Conservation (phyloP, 1,140 invertebrate genomes). For the Yoshiicerus persimilis region DNA sequence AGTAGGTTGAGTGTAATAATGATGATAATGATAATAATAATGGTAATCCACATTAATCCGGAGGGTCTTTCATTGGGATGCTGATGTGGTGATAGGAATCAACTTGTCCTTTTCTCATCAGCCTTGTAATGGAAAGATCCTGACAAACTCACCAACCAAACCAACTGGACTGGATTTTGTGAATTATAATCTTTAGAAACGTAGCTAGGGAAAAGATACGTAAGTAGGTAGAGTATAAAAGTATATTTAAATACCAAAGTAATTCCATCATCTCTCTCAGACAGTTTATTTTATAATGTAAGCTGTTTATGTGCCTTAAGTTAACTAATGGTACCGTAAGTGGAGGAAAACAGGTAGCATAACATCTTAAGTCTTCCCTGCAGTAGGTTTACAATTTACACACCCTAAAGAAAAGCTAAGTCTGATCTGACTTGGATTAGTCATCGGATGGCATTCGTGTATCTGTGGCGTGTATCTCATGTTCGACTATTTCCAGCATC, state of each 20-base stretch:
- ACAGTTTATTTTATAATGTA: not conserved
- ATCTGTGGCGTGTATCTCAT: not conserved
- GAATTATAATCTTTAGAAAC: not conserved
- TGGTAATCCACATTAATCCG: not conserved
- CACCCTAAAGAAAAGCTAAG: not conserved
- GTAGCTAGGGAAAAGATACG: too few species aligned
- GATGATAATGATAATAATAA: conserved; percentile 9
- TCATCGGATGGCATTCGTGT: not conserved
- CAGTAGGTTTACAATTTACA: not conserved
- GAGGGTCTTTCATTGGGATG: conserved; percentile 27
- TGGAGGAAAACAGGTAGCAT: not conserved
- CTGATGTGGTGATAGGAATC: conserved; percentile 40
- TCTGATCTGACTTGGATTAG: not conserved
- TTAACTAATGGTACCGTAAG: not conserved
- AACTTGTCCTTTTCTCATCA: conserved; percentile 40
- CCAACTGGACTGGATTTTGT: conserved; percentile 1
- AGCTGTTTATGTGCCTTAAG: not conserved
- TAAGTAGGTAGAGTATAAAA: not conserved
- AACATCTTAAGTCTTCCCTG: not conserved
- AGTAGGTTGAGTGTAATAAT: not conserved
- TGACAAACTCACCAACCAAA: conserved; percentile 13
- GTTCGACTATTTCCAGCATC: not conserved
- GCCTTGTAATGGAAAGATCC: conserved; percentile 33
- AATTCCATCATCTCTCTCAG: not conserved
- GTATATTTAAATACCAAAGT: not conserved